These are phyloP conservation scores for Podarcis cretensis DNA, from an alignment of 2,113 vertebrate species.

Conservation along the genomic window DNA sequence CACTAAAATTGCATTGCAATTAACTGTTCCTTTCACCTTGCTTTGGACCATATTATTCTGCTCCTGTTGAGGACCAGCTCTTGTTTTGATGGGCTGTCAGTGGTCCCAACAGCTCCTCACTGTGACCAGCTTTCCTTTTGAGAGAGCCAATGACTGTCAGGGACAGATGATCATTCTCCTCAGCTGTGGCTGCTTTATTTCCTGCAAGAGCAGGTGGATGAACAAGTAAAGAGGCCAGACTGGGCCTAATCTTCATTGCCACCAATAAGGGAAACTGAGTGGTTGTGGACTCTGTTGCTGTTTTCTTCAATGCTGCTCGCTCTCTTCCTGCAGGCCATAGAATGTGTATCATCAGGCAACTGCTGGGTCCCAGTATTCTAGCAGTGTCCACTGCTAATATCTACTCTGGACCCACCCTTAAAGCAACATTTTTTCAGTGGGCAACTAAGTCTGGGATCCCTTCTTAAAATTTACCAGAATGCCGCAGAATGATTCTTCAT, in stretches of 20 bases:
- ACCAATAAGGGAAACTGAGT: background rate
- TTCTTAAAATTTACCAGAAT: too few relatives aligned
- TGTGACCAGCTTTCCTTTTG: background rate
- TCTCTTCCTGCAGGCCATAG: background rate
- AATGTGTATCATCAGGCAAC: too few relatives aligned
- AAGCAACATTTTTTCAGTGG: too few relatives aligned
- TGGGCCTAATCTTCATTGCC: background rate
- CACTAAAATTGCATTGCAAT: background rate
- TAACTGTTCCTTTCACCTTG: background rate
- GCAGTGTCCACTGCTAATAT: too few relatives aligned
- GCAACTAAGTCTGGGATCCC: too few relatives aligned
- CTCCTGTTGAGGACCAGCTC: background rate
- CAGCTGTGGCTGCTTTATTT: background rate
- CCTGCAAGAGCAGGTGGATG: background rate
- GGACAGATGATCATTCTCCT: background rate
- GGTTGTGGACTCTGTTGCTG: background rate
- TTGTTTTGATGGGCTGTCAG: background rate
- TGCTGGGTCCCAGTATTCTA: too few relatives aligned
- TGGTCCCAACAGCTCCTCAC: background rate
- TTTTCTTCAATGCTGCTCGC: background rate
- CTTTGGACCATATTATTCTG: background rate
- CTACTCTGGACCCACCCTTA: too few relatives aligned
- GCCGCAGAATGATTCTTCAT: too few relatives aligned
- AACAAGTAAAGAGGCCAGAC: background rate
- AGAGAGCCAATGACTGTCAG: background rate